Conservation (phyloP, 1,140 invertebrate species). For the Bombus waltoni region DNA sequence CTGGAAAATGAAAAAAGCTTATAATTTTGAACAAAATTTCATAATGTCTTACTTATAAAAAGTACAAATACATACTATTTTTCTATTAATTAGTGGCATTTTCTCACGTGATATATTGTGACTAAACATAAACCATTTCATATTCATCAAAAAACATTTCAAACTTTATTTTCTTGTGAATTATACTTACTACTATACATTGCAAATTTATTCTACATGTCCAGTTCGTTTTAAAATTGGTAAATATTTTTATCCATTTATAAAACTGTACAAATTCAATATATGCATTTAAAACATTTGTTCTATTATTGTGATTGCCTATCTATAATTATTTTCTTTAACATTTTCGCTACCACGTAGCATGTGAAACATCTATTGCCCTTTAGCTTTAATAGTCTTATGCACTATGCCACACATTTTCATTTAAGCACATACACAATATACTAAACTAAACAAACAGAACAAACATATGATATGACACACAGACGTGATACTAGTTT, state of each 20-base stretch:
- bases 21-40: constrained; percentile 18
- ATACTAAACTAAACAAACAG: background rate
- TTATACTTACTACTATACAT: background rate
- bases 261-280: background rate
- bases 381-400: background rate
- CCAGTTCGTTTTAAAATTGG: constrained; percentile 11
- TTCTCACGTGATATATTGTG: constrained; percentile 10
- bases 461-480: background rate
- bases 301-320: background rate
- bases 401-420: background rate
- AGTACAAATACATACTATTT: constrained; percentile 51
- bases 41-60: constrained; percentile 11
- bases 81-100: constrained; percentile 32
- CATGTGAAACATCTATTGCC: background rate
- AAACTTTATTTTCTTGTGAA: background rate
- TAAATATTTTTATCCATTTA: constrained; percentile 1
- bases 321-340: background rate
- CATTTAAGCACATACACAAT: background rate
- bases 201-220: background rate
- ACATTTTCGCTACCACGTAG: background rate
- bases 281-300: constrained; percentile 6
- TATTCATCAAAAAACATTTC: background rate
- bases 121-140: background rate
- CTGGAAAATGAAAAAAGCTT: background rate
- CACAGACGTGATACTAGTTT: background rate